Percentiles rank a stretch among this genome's conserved stretches.
Evolutionary conservation across 2,888 invertebrate genomes (phyloP).

Genomic region (Phytoseiulus persimilis): DNA sequence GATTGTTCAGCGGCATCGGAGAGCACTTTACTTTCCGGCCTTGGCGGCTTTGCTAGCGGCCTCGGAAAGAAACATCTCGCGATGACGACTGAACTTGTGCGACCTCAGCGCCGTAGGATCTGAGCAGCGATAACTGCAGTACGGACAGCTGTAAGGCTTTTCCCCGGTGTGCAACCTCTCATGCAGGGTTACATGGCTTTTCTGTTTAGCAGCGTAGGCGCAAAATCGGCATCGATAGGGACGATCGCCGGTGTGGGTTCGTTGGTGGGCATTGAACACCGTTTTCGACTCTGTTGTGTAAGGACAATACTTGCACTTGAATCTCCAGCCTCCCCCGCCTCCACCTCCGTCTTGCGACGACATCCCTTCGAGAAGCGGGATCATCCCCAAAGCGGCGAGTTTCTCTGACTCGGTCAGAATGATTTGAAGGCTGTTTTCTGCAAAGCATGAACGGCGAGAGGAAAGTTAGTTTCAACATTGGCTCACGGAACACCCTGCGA

Average conservation of each 20-base stretch:
- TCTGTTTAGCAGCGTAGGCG: constrained; percentile 39
- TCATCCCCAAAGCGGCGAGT: constrained; percentile 30
- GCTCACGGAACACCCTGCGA: no score
- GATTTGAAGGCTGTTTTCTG: constrained; percentile 31
- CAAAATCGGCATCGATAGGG: constrained; percentile 33
- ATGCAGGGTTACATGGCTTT: constrained; percentile 38
- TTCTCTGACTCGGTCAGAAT: constrained; percentile 31
- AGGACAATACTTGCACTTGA: constrained; percentile 21
- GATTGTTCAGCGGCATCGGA: constrained; percentile 17
- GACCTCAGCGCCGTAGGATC: constrained; percentile 35
- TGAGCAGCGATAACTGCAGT: constrained; percentile 38
- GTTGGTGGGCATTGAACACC: constrained; percentile 32
- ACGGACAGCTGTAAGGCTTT: constrained; percentile 38
- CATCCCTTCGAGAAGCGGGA: constrained; percentile 28
- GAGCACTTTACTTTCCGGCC: constrained; percentile 18
- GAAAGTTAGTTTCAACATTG: neutral
- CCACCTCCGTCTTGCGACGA: constrained; percentile 7
- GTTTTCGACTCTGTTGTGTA: constrained; percentile 37
- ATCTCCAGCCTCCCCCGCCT: constrained; percentile 33
- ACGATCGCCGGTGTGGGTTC: constrained; percentile 35
- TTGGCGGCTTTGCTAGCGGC: constrained; percentile 33
- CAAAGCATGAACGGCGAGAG: neutral
- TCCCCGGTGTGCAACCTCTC: constrained; percentile 37
- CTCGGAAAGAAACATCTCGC: constrained; percentile 35
- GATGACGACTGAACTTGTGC: constrained; percentile 37